Evolutionary conservation across 2,797 vertebrate species (phyloP).

Genomic region (Melanogrammus aeglefinus): DNA sequence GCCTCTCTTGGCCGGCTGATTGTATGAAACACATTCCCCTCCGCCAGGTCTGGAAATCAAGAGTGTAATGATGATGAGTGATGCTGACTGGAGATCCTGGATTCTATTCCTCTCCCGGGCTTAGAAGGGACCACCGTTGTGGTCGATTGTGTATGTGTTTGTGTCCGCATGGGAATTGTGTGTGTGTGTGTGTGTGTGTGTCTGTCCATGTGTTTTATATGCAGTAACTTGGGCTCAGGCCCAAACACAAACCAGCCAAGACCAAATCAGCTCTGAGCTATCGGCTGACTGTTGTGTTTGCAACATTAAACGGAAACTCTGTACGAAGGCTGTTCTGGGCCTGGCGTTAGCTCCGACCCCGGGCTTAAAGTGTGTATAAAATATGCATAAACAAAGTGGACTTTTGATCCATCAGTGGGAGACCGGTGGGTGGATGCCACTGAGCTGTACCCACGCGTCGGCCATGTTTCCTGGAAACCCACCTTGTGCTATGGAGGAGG

Average conservation of each 20-base stretch:
- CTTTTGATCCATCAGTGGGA: not conserved
- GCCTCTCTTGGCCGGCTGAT: conserved; percentile 56
- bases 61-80: conserved; percentile 65
- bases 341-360: conserved; percentile 3
- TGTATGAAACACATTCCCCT: conserved; percentile 58
- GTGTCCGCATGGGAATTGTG: conserved; percentile 19
- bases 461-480: conserved; percentile 44
- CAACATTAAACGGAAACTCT: conserved; percentile 24
- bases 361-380: not conserved
- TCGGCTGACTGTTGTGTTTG: conserved; percentile 37
- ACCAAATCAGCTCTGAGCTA: conserved; percentile 46
- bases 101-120: conserved; percentile 65
- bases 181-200: conserved; percentile 5
- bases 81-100: conserved; percentile 61
- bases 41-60: conserved; percentile 56
- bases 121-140: conserved; percentile 54
- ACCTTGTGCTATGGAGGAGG: conserved; percentile 86
- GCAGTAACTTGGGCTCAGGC: conserved; percentile 43
- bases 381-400: not conserved
- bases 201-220: conserved; percentile 33
- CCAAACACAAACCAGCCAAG: conserved; percentile 50
- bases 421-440: not conserved
- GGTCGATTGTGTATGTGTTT: not conserved
- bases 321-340: conserved; percentile 22
- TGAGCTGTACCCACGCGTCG: not conserved